A percentile compares a stretch with the other conserved stretches of the same genome.
Evolutionary conservation across 2,888 invertebrate species (phyloP).

Genomic region (Agonopterix heracliana): DNA sequence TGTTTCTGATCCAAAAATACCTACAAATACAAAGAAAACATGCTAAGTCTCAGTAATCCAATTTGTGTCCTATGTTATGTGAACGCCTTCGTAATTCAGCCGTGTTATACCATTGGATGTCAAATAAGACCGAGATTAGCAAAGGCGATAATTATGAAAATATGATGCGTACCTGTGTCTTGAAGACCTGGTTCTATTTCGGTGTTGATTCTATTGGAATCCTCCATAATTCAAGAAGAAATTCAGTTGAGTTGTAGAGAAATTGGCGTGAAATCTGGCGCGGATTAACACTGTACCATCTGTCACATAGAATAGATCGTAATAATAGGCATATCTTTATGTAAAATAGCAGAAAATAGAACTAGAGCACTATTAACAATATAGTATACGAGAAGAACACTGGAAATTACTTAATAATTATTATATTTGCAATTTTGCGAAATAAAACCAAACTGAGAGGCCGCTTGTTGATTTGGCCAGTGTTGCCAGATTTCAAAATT

Average conservation of each 20-base stretch:
- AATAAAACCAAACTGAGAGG: conserved; percentile 24
- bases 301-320: conserved; percentile 45
- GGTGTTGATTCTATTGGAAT: conserved; percentile 29
- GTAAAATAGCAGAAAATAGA: conserved; percentile 17
- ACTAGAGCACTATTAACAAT: conserved; percentile 10
- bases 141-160: conserved; percentile 18
- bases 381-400: conserved; percentile 12
- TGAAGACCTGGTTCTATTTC: conserved; percentile 33
- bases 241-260: conserved; percentile 17
- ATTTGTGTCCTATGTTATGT: conserved; percentile 11
- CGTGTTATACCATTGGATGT: conserved; percentile 35
- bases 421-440: conserved; percentile 20
- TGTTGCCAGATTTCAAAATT: conserved; percentile 36
- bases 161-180: conserved; percentile 37
- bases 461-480: conserved; percentile 66
- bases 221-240: conserved; percentile 41
- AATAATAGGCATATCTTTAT: conserved; percentile 34
- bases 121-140: conserved; percentile 18
- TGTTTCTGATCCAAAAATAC: too few relatives aligned
- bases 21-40: too few relatives aligned
- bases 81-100: conserved; percentile 23
- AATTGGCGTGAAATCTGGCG: conserved; percentile 45
- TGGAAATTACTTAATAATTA: conserved; percentile 12
- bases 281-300: conserved; percentile 54
- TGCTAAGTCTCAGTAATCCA: background rate